Percentiles rank a stretch among this genome's conserved stretches.
phyloP scores from a whole-genome alignment of 2,888 invertebrate species.

The Phoenoteleia sp. region DNA sequence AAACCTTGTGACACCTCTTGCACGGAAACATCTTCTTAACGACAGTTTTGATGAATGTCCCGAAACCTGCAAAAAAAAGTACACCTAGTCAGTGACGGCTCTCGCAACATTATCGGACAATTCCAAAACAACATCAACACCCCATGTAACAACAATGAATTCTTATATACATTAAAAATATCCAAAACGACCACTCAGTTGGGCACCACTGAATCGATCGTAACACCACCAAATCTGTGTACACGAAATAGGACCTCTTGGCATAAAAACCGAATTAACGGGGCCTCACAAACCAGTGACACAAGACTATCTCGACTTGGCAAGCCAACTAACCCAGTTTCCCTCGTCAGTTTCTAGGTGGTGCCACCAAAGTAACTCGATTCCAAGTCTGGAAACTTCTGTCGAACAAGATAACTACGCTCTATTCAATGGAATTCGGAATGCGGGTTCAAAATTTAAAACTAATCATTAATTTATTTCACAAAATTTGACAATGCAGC shows the following conservation, averaged over 20 bases:
- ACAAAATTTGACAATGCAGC: constrained; percentile 36
- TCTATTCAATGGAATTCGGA: constrained; percentile 27
- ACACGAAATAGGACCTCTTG: no score
- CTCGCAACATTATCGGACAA: not conserved
- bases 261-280: no score
- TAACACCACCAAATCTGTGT: not conserved
- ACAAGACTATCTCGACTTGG: no score
- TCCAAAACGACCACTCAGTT: not conserved
- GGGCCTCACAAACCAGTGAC: no score
- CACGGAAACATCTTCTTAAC: constrained; percentile 82
- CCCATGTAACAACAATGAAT: constrained; percentile 31
- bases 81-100: constrained; percentile 44
- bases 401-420: constrained; percentile 5
- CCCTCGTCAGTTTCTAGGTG: not conserved
- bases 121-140: constrained; percentile 63
- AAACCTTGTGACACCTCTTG: constrained; percentile 88
- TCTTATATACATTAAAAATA: constrained; percentile 44
- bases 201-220: constrained; percentile 1
- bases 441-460: constrained; percentile 34
- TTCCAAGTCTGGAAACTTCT: not conserved
- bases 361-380: not conserved
- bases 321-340: not conserved
- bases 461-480: constrained; percentile 59
- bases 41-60: constrained; percentile 36
- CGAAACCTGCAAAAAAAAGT: constrained; percentile 64